Evolutionary conservation across 2,888 invertebrate genomes (phyloP).

Genomic region (Drepana falcataria): DNA sequence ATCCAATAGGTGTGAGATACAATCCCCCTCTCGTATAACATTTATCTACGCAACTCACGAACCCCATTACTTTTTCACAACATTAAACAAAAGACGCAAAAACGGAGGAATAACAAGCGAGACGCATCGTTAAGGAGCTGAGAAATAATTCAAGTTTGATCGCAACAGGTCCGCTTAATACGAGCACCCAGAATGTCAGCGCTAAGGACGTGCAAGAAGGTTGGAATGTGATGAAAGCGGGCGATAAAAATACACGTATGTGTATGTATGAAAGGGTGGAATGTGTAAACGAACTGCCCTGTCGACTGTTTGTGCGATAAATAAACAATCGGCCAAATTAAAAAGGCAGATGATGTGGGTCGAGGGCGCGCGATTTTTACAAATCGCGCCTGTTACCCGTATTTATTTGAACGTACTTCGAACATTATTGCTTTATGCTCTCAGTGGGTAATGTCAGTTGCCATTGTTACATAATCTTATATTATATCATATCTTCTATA

Average conservation of each 20-base stretch:
- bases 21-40: neutral
- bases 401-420: slow-evolving; percentile 30
- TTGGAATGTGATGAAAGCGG: slow-evolving; percentile 6
- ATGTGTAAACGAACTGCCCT: slow-evolving; percentile 56
- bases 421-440: slow-evolving; percentile 33
- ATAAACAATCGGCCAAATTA: slow-evolving; percentile 67
- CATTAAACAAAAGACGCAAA: neutral
- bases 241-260: slow-evolving; percentile 24
- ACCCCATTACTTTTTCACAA: neutral
- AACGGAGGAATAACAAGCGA: neutral
- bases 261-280: slow-evolving; percentile 36
- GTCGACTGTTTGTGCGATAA: slow-evolving; percentile 55
- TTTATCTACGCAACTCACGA: neutral
- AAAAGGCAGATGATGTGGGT: slow-evolving; percentile 43
- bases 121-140: neutral
- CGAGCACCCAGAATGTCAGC: neutral
- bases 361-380: slow-evolving; percentile 29
- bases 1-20: neutral
- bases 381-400: slow-evolving; percentile 17
- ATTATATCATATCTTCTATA: no score
- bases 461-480: neutral
- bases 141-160: neutral
- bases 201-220: slow-evolving; percentile 1
- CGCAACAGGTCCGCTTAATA: slow-evolving; percentile 1
- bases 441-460: slow-evolving; percentile 11